Base-by-base conservation (phyloP, 2,113 vertebrate species). In the Periophthalmus modestus region DNA sequence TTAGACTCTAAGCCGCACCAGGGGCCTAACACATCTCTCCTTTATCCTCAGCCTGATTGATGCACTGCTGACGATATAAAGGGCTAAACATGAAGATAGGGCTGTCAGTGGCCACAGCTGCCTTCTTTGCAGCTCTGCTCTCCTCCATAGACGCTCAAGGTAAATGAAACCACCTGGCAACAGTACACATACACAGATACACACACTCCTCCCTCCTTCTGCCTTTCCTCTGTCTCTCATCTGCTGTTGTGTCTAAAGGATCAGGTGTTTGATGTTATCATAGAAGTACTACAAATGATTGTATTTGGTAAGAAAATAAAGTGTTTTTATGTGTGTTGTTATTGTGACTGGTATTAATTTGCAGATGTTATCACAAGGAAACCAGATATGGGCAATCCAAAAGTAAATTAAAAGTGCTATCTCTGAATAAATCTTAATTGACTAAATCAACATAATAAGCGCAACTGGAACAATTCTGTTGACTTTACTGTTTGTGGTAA, bases 131-230 rank as follows among this genome's bases (percentile, higher is more conserved):
- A 89, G 94, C 94, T 79, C 89, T 98, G 75, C 85, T 98, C 81
- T 94, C 94, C 83, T 93, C 94, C 76, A 92, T 93, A 80, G 94
- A 97, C 87, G 98, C 97, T 85, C 96, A 99, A 99, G 98, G 97
- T 98, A 98, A 95, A 87, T 66, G 54, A 78, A 68, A 84, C 71
- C 71, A 77, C 57, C 79, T 70, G 78, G 72, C n/a, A 62, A 50
- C 69, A 0, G 62, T 54, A 75, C 19, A 34, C 57, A 69, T 75
- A 87, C 23, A 74, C 62, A 66, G 12, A 63, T 33, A 18, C 39
- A 46, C 65, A 66, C 39, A 43, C 71, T 75, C 36, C 43, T 65
- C 48, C 58, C 74, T 79, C 59, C 66, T 73, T 34, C 72, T 75
- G 69, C 66, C 71, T 65, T 71, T 66, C 69, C 71, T 72, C 58